A percentile compares a stretch with the other conserved stretches of the same genome.
Conservation (phyloP, 2,113 vertebrate species). For the Varanus salvator region DNA sequence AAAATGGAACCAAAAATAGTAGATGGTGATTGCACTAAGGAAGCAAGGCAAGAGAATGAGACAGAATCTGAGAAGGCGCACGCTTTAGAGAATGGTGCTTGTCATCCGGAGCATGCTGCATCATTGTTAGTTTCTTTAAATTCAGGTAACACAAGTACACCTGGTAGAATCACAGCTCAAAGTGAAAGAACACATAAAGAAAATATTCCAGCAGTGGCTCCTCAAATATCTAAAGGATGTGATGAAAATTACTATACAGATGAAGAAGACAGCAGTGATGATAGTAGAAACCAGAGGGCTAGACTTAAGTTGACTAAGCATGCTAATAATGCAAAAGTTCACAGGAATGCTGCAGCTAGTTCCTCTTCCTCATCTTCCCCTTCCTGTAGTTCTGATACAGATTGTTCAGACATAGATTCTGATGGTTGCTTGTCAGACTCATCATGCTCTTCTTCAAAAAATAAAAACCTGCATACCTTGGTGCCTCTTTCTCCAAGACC, state of each 20-base stretch:
- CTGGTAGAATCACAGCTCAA: conserved; percentile 58
- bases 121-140: conserved; percentile 26
- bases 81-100: conserved; percentile 19
- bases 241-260: conserved; percentile 81
- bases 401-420: conserved; percentile 78
- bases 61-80: conserved; percentile 29
- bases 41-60: conserved; percentile 60
- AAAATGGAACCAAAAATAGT: conserved; percentile 44
- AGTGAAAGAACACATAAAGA: conserved; percentile 56
- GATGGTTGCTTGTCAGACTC: conserved; percentile 72
- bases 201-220: conserved; percentile 66
- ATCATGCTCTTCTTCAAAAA: conserved; percentile 64
- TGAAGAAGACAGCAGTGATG: conserved; percentile 82
- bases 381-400: conserved; percentile 79
- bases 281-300: conserved; percentile 66
- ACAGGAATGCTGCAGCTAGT: conserved; percentile 66
- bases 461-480: conserved; percentile 54
- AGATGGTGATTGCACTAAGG: conserved; percentile 44
- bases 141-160: conserved; percentile 53
- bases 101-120: conserved; percentile 20
- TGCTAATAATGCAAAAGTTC: conserved; percentile 70
- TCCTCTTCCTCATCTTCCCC: conserved; percentile 69
- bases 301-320: conserved; percentile 72
- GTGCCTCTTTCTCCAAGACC: conserved; percentile 71
- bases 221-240: conserved; percentile 72